These are phyloP conservation scores for Hypsopygia costalis DNA, from an alignment of 2,888 invertebrate genomes.

Conservation along the genomic window DNA sequence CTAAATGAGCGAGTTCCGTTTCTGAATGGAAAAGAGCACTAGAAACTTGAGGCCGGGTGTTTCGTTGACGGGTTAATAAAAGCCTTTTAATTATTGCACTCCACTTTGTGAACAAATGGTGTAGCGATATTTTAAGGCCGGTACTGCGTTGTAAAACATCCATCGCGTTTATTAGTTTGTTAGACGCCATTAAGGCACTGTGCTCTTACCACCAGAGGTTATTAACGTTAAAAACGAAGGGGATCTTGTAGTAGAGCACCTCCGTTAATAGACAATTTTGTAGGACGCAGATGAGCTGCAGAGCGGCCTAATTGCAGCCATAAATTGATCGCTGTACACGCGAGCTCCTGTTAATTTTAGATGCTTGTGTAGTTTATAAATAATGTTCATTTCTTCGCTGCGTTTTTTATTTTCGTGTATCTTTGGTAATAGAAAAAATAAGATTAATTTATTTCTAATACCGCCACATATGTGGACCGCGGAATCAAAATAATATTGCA, in stretches of 20 bases:
- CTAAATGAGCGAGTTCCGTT: slow-evolving; percentile 2
- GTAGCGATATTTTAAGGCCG: background rate
- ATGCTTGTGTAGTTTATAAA: too few species aligned
- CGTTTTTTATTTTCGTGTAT: too few species aligned
- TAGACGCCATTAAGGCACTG: background rate
- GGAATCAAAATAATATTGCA: too few species aligned
- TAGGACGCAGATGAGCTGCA: slow-evolving; percentile 3
- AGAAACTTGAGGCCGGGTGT: background rate
- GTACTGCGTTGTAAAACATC: background rate
- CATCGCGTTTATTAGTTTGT: slow-evolving; percentile 1
- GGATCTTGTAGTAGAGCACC: background rate
- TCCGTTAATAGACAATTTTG: slow-evolving; percentile 4
- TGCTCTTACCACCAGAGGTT: background rate
- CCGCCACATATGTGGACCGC: too few species aligned
- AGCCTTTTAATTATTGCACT: background rate
- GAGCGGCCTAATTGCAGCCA: slow-evolving; percentile 1
- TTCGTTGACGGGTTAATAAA: slow-evolving; percentile 1
- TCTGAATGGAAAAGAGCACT: background rate
- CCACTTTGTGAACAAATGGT: background rate
- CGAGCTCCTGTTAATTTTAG: background rate
- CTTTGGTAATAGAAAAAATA: too few species aligned
- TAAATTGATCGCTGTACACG: background rate
- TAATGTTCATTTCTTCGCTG: too few species aligned
- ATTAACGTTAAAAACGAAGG: background rate
- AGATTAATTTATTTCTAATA: too few species aligned